These are phyloP conservation scores for Uria lomvia DNA, from an alignment of 2,113 vertebrate genomes.

Conservation along the genomic window DNA sequence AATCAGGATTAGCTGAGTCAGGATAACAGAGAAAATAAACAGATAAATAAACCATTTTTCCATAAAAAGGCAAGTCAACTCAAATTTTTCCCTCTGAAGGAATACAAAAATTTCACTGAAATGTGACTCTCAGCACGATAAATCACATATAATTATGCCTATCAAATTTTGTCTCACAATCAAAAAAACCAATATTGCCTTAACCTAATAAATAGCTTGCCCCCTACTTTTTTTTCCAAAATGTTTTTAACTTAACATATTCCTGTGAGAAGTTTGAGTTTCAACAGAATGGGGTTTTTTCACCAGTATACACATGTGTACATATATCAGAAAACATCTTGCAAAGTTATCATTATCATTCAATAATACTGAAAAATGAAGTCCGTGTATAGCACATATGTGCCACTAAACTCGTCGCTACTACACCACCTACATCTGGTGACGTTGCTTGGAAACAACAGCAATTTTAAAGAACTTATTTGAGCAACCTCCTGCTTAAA, in stretches of 20 bases:
- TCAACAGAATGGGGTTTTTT: background rate
- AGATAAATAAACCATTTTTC: background rate
- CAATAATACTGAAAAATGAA: background rate
- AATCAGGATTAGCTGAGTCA: background rate
- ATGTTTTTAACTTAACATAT: background rate
- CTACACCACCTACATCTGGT: background rate
- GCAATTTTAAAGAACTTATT: background rate
- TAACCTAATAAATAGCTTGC: background rate
- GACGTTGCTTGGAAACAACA: background rate
- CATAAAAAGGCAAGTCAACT: background rate
- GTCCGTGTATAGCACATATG: rapidly evolving
- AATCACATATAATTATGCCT: background rate
- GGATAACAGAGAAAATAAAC: background rate
- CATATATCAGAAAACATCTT: background rate
- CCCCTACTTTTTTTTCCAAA: background rate
- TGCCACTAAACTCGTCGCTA: background rate
- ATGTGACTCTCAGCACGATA: background rate
- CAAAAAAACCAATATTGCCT: background rate
- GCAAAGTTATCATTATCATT: background rate
- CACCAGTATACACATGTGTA: background rate
- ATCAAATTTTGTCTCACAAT: background rate
- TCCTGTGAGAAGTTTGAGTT: background rate
- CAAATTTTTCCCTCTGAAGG: background rate
- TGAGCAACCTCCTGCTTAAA: background rate
- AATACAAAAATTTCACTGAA: background rate